Evolutionary conservation across 1,140 invertebrate genomes (phyloP), one percentile per base, ranked within the genome.

Genomic region (Dryas iulia): DNA sequence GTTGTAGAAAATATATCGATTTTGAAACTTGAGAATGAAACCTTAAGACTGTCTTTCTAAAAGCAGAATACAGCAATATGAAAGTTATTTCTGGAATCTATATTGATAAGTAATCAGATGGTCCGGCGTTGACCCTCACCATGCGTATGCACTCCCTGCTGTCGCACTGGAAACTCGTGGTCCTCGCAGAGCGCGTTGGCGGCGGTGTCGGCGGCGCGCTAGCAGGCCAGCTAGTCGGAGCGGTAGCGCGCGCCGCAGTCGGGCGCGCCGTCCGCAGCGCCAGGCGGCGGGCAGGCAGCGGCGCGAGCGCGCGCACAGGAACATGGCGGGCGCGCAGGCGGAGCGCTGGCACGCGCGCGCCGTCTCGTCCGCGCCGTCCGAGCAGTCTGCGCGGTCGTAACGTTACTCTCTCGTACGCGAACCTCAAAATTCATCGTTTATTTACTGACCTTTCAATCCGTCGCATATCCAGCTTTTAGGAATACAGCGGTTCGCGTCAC

Each of bases 401-500:
- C 10, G n/a, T 47, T 47, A 47, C 14, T 31, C 30, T 8, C 39
- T 21, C 18, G n/a, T 47, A 47, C 7, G 2, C 35, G n/a, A 14
- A 8, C 14, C 18, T 21, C 0, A 18, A 1, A 8, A 5, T 21
- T 21, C 8, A 18, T 47, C 14, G 18, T n/a, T n/a, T n/a, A n/a
- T n/a, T n/a, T n/a, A 66, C 33, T 66, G 54, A 85, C 96, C 96
- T 62, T 92, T 92, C 58, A 95, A 93, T 28, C 94, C 94, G 79
- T 96, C 96, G 89, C 97, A 97, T 2, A 96, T 93, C 96, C 96
- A 97, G 7, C 95, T 94, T 7, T 91, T 87, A 0, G 95, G 95
- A 73, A 97, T 95, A 79, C 96, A 97, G 47, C 94, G 93, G 66
- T 94, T 94, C 72, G 93, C 94, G 71, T 93, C 92, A 76, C 94